Conservation (phyloP, 2,797 vertebrate genomes). For the Pangasius sanitwongsei region DNA sequence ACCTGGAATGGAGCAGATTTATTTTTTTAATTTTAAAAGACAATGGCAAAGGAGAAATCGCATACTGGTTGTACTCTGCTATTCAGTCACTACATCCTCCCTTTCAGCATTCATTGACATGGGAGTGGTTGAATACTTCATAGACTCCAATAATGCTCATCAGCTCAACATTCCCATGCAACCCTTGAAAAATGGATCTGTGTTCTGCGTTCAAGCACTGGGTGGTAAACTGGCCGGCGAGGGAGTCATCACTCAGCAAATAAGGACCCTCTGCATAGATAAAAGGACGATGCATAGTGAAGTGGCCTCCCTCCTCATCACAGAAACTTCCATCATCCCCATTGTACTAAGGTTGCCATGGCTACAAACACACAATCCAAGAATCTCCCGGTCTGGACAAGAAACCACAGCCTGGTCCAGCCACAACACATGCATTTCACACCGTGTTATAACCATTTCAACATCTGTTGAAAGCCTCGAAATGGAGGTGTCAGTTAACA, state of each 20-base stretch:
- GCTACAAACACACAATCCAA: slow-evolving; percentile 1
- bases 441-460: background rate
- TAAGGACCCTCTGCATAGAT: slow-evolving; percentile 21
- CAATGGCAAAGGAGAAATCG: background rate
- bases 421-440: slow-evolving; percentile 15
- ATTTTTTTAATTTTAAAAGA: background rate
- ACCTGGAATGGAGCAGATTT: background rate
- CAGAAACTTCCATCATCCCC: slow-evolving; percentile 22
- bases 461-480: background rate
- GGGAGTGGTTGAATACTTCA: background rate
- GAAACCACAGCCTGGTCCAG: slow-evolving; percentile 7
- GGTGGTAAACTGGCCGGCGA: background rate
- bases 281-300: background rate
- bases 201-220: background rate
- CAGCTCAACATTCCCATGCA: background rate
- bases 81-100: background rate
- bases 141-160: background rate
- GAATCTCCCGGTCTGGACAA: background rate
- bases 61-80: background rate
- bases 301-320: background rate
- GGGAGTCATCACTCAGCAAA: background rate
- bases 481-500: slow-evolving; percentile 20
- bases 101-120: background rate
- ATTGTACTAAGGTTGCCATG: slow-evolving; percentile 18
- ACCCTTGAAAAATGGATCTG: background rate